Base-by-base conservation (phyloP, 2,888 invertebrate species). In the Thymelicus acteon region DNA sequence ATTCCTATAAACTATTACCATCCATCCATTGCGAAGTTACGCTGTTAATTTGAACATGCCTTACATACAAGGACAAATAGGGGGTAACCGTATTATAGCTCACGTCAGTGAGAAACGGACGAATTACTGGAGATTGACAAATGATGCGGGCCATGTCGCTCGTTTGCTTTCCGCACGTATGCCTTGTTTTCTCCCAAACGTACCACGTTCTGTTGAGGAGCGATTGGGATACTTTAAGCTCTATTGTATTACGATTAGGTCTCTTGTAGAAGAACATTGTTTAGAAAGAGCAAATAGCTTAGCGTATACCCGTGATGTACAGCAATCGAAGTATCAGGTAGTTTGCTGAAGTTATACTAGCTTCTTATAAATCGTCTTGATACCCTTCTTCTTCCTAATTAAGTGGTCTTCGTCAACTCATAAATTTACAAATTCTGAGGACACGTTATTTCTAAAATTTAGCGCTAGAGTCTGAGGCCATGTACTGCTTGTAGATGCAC, bases 101-200 rank as follows among this genome's bases (percentile, higher is more conserved):
- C 52, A 64, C 70, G 70, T 70, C 70, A 70, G 70, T 44, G 70
- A 44, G 60, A 67, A 63, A 64, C 64, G 64, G 54, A 64, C 72
- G 68, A 70, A 64, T 63, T 60, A 66, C 63, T 61, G 58, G 60
- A 60, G 49, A 49, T 71, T 65, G 72, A 72, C 71, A 72, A 74
- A 74, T 67, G 73, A 73, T 71, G 71, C 71, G 75, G 73, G 65
- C 57, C 49, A 13, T 68, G 67, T 68, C 58, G 58, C 69, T 70
- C 69, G 63, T 70, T 70, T 70, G 70, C 70, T 64, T 63, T 68
- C 63, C 58, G 49, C 70, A 64, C 64, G 69, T 60, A 60, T 70
- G 70, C 69, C 58, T 69, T 63, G 69, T 69, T 70, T 64, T 63
- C 61, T 57, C 13, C 15, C 19, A 54, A 62, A 48, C 10, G 44